These are phyloP conservation scores for Kryptolebias ocellatus DNA, from an alignment of 2,797 vertebrate genomes.

Conservation along the genomic window DNA sequence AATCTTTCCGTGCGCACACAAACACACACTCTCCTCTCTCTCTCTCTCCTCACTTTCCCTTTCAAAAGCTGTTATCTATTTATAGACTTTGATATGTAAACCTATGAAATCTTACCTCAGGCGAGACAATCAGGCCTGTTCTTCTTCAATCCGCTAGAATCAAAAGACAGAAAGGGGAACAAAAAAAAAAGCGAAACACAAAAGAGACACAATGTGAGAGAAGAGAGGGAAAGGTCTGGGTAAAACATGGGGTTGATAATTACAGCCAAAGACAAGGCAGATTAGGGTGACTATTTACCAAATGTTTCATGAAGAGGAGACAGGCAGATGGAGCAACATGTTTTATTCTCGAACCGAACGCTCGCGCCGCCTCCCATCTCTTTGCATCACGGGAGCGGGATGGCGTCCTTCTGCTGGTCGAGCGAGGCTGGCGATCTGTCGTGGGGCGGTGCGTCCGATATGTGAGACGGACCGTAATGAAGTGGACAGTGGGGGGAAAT, in stretches of 20 bases:
- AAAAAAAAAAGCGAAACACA: slow-evolving; percentile 79
- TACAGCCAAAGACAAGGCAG: slow-evolving; percentile 77
- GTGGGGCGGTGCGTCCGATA: slow-evolving; percentile 52
- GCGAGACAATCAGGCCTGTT: slow-evolving; percentile 81
- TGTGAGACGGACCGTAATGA: slow-evolving; percentile 60
- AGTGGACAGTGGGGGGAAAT: slow-evolving; percentile 66
- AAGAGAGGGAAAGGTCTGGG: slow-evolving; percentile 65
- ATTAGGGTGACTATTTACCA: slow-evolving; percentile 71
- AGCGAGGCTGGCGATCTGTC: slow-evolving; percentile 66
- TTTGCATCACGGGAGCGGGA: slow-evolving; percentile 62
- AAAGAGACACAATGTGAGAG: slow-evolving; percentile 76
- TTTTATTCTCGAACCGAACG: slow-evolving; percentile 72
- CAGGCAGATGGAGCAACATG: slow-evolving; percentile 64
- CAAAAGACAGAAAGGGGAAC: slow-evolving; percentile 78
- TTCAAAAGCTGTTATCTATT: slow-evolving; percentile 84
- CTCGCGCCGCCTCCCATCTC: slow-evolving; percentile 60
- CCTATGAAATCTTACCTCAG: slow-evolving; percentile 84
- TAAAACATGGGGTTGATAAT: slow-evolving; percentile 75
- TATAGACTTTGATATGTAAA: slow-evolving; percentile 87
- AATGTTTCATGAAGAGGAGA: slow-evolving; percentile 73
- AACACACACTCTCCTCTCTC: slow-evolving; percentile 29
- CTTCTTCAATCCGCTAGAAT: slow-evolving; percentile 79
- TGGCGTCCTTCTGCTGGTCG: slow-evolving; percentile 40
- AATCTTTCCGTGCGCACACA: slow-evolving; percentile 23
- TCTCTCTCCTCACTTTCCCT: slow-evolving; percentile 75